Conservation (phyloP, 2,113 vertebrate genomes). For the Clarias macrocephalus region DNA sequence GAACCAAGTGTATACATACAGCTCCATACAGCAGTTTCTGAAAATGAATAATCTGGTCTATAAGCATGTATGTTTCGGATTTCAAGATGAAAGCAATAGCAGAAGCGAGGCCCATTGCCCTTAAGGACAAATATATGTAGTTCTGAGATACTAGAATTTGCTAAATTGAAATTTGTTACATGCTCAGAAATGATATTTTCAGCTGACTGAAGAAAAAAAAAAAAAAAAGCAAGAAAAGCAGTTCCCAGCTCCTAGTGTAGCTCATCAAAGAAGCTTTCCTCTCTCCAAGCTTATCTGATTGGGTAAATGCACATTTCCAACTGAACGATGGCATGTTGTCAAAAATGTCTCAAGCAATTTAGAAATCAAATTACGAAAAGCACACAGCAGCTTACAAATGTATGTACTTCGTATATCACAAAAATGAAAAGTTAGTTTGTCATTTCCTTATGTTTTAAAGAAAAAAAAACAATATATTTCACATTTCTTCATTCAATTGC, state of each 20-base stretch:
- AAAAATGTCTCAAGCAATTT: constrained; percentile 20
- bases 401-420: neutral
- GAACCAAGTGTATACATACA: neutral
- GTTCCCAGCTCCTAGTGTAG: neutral
- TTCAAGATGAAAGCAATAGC: neutral
- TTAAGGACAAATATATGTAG: constrained; percentile 13
- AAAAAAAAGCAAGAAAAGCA: neutral
- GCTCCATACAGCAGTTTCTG: neutral
- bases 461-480: neutral
- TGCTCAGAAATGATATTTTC: neutral
- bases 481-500: neutral
- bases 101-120: neutral
- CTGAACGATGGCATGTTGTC: neutral
- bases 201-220: neutral
- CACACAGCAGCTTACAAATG: neutral
- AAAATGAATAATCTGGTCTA: neutral
- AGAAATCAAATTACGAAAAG: constrained; percentile 7
- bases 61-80: neutral
- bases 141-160: neutral
- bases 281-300: neutral
- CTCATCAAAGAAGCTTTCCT: constrained; percentile 13
- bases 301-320: constrained; percentile 5
- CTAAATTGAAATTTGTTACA: neutral
- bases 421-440: neutral
- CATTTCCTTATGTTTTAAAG: neutral